Percentiles rank a stretch among this genome's conserved stretches.
These are phyloP conservation scores for Callipepla californica DNA, from an alignment of 2,113 vertebrate species.

Conservation along the genomic window DNA sequence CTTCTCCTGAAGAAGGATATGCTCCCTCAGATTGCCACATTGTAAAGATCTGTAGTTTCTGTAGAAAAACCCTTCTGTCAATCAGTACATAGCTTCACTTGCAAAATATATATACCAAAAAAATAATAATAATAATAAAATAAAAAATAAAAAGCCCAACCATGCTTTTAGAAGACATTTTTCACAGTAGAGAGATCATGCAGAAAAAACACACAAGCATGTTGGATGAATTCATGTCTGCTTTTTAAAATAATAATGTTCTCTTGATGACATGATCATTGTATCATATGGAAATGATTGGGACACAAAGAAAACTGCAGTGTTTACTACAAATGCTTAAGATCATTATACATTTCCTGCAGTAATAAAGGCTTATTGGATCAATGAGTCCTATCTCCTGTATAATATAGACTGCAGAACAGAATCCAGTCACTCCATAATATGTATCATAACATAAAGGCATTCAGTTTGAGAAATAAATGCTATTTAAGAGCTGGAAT, in stretches of 20 bases:
- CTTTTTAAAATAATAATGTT: background rate
- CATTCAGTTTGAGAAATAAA: background rate
- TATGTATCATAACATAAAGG: background rate
- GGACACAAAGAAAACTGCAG: background rate
- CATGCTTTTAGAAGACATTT: background rate
- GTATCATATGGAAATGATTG: background rate
- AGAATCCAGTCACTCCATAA: background rate
- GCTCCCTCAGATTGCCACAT: conserved; percentile 12
- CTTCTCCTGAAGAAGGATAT: background rate
- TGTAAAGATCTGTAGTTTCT: background rate
- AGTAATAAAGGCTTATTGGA: background rate
- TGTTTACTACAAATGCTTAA: background rate
- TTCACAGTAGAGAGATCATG: background rate
- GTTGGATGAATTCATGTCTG: background rate
- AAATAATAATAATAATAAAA: background rate
- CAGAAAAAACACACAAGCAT: background rate
- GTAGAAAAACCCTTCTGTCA: background rate
- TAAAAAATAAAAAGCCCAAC: background rate
- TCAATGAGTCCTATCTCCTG: background rate
- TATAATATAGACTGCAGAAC: background rate
- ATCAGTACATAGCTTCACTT: background rate
- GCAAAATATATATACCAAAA: background rate
- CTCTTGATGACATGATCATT: background rate
- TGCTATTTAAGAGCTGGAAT: background rate
- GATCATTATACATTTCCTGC: background rate